phyloP scores from a whole-genome alignment of 2,113 vertebrate species.

The Apistogramma diplotaenia region DNA sequence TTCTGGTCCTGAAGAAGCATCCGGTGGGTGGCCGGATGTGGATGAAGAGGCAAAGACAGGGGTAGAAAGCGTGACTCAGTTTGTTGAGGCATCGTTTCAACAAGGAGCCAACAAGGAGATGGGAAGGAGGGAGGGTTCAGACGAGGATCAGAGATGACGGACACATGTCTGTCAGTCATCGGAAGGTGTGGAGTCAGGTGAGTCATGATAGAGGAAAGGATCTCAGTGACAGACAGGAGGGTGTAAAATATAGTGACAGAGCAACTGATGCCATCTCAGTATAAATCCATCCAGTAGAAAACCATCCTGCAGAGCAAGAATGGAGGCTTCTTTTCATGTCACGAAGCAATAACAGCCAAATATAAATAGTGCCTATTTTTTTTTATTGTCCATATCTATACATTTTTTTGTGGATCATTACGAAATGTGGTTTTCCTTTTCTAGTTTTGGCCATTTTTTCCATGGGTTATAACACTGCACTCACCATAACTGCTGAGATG shows the following conservation, averaged over 20 bases:
- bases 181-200: conserved; percentile 26
- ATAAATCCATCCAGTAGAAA: neutral
- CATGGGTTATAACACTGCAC: neutral
- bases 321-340: neutral
- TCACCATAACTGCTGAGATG: neutral
- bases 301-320: neutral
- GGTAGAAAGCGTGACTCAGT: conserved; percentile 64
- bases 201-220: conserved; percentile 25
- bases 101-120: conserved; percentile 28
- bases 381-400: neutral
- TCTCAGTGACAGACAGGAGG: conserved; percentile 14
- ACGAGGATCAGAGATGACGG: conserved; percentile 8
- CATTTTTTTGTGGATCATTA: neutral
- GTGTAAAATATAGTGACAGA: conserved; percentile 37
- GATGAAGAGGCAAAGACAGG: conserved; percentile 62
- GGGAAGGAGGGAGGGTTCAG: neutral
- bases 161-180: conserved; percentile 42
- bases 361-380: neutral
- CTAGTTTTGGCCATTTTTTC: neutral
- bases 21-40: conserved; percentile 41
- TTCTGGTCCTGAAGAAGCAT: conserved; percentile 90
- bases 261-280: conserved; percentile 35
- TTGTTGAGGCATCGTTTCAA: conserved; percentile 47
- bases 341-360: neutral
- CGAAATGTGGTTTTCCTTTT: neutral